A percentile compares a stretch with the other conserved stretches of the same genome.
Evolutionary conservation across 2,113 vertebrate species (phyloP).

Genomic region (Plotosus lineatus): DNA sequence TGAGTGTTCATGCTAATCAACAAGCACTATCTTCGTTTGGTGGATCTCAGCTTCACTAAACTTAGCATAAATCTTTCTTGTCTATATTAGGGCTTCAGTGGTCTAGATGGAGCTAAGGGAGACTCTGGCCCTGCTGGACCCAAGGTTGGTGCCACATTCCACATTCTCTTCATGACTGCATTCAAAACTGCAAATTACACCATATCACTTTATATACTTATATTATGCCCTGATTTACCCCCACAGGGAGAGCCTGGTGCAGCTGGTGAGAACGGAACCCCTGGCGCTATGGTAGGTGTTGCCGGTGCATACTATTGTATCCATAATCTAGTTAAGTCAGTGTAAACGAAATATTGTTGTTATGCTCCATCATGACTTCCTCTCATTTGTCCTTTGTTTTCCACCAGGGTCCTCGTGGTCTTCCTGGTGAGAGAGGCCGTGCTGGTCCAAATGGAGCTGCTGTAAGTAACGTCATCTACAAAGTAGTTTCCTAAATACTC

Average conservation of each 20-base stretch:
- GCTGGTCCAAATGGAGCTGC: conserved; percentile 83
- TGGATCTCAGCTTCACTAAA: not conserved
- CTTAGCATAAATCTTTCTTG: not conserved
- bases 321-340: not conserved
- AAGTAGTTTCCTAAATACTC: not conserved
- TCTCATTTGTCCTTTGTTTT: conserved; percentile 31
- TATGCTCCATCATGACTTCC: not conserved
- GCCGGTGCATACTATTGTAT: not conserved
- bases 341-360: not conserved
- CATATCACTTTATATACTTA: conserved; percentile 15
- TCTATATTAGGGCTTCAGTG: conserved; percentile 87
- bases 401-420: conserved; percentile 88
- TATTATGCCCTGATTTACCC: conserved; percentile 6
- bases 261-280: conserved; percentile 92
- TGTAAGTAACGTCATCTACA: conserved; percentile 77
- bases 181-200: not conserved
- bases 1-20: conserved; percentile 70
- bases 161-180: not conserved
- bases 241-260: conserved; percentile 87
- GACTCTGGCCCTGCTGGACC: conserved; percentile 91
- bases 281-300: conserved; percentile 87
- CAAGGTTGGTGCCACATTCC: conserved; percentile 79
- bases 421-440: conserved; percentile 95
- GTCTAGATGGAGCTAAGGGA: conserved; percentile 96
- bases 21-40: not conserved